A percentile compares a stretch with the other conserved stretches of the same genome.
phyloP scores from a whole-genome alignment of 2,888 invertebrate species.

The Yponomeuta cagnagella region DNA sequence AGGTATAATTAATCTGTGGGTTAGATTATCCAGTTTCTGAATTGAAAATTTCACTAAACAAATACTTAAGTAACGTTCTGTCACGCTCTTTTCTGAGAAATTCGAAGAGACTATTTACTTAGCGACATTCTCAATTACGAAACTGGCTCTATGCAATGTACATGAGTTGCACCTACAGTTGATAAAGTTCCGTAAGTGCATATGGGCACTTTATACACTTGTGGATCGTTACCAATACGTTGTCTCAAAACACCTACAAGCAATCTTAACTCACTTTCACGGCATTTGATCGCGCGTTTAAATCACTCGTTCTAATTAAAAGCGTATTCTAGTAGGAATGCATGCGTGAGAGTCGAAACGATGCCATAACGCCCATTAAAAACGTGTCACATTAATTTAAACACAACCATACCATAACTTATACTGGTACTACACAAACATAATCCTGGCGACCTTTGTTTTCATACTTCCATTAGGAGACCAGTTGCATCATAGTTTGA shows the following conservation, averaged over 20 bases:
- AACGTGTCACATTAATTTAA: constrained; percentile 51
- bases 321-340: not conserved
- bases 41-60: too few relatives aligned
- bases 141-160: too few relatives aligned
- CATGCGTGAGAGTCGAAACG: not conserved
- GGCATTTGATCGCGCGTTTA: not conserved
- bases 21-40: too few relatives aligned
- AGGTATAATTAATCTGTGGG: too few relatives aligned
- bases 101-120: too few relatives aligned
- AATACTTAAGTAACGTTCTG: too few relatives aligned
- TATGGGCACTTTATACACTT: too few relatives aligned
- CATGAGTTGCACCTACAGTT: too few relatives aligned
- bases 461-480: not conserved
- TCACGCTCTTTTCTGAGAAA: too few relatives aligned
- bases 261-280: not conserved
- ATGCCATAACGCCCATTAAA: constrained; percentile 61
- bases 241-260: not conserved
- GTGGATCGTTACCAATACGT: too few relatives aligned
- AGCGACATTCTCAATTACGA: too few relatives aligned
- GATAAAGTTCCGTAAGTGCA: too few relatives aligned
- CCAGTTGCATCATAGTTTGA: not conserved
- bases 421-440: not conserved
- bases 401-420: constrained; percentile 14
- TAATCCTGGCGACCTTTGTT: not conserved
- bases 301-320: not conserved